These are phyloP conservation scores for Pocillopora meandrina DNA, from an alignment of 92 coral and sea anemone genomes.

Conservation along the genomic window DNA sequence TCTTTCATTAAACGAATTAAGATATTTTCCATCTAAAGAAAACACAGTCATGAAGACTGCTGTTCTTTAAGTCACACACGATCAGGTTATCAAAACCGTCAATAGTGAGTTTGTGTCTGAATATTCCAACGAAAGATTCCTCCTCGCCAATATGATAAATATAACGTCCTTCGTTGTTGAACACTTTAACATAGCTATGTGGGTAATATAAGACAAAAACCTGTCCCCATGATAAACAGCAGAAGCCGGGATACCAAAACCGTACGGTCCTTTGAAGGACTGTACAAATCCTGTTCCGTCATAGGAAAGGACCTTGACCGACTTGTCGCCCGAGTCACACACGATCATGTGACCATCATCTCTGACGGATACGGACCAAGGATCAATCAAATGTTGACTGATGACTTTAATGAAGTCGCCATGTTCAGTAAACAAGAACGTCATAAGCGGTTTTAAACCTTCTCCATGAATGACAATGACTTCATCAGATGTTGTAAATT, in stretches of 20 bases:
- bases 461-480: not conserved
- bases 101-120: too few relatives aligned
- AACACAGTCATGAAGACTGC: too few relatives aligned
- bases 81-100: constrained; percentile 20
- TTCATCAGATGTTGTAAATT: not conserved
- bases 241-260: too few relatives aligned
- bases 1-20: not conserved
- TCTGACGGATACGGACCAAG: not conserved
- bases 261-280: too few relatives aligned
- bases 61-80: constrained; percentile 21
- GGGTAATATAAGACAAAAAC: too few relatives aligned
- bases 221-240: too few relatives aligned
- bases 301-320: constrained; percentile 6
- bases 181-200: too few relatives aligned
- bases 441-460: not conserved
- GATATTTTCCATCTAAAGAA: not conserved
- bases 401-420: constrained; percentile 39
- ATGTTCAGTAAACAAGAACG: constrained; percentile 29
- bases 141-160: too few relatives aligned
- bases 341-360: not conserved
- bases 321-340: not conserved
- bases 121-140: too few relatives aligned
- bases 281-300: not conserved
- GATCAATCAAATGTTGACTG: not conserved
- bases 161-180: too few relatives aligned